phyloP scores from a whole-genome alignment of 2,888 invertebrate species.

The Saturnia japonica region DNA sequence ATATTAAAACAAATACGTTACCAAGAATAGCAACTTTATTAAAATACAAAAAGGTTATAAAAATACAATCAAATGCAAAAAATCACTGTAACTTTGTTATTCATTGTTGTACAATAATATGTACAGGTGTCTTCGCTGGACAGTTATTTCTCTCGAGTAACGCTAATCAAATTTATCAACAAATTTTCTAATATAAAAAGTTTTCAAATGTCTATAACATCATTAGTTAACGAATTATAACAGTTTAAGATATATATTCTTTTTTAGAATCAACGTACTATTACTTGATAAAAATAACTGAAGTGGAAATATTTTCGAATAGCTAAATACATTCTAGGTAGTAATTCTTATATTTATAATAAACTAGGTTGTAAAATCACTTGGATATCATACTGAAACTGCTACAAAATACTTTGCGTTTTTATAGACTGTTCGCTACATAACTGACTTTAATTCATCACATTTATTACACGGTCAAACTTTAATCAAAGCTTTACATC shows the following conservation, averaged over 20 bases:
- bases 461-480: neutral
- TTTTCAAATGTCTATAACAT: neutral
- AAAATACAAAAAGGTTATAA: slow-evolving; percentile 80
- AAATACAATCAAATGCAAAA: slow-evolving; percentile 81
- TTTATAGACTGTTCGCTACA: neutral
- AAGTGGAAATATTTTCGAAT: slow-evolving; percentile 32
- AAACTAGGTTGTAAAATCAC: slow-evolving; percentile 55
- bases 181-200: neutral
- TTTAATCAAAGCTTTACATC: neutral
- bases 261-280: neutral
- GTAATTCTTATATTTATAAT: slow-evolving; percentile 48
- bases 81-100: slow-evolving; percentile 75
- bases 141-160: slow-evolving; percentile 39
- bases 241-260: neutral
- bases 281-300: slow-evolving; percentile 11
- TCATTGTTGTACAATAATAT: slow-evolving; percentile 44
- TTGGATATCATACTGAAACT: slow-evolving; percentile 42
- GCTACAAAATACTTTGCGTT: neutral
- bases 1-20: slow-evolving; percentile 60
- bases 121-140: slow-evolving; percentile 21
- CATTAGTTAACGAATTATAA: neutral
- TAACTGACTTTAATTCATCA: neutral
- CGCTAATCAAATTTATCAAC: slow-evolving; percentile 5
- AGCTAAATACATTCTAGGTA: slow-evolving; percentile 66
- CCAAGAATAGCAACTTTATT: slow-evolving; percentile 82